Percentiles rank a stretch among this genome's conserved stretches.
These are phyloP conservation scores for Cydia fagiglandana DNA, from an alignment of 1,140 invertebrate species.

Conservation along the genomic window DNA sequence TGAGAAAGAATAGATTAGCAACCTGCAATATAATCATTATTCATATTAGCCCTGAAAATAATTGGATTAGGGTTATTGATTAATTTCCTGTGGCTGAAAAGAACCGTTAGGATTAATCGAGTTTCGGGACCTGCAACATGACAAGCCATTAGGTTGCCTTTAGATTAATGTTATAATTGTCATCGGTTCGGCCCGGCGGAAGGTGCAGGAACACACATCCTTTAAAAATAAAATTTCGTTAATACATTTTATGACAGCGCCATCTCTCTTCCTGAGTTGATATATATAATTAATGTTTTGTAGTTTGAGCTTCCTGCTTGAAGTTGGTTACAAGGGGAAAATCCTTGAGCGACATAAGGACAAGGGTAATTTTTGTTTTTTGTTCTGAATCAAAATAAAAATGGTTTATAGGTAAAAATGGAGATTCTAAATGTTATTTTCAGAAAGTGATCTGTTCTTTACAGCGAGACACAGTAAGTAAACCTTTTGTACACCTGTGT, in stretches of 20 bases:
- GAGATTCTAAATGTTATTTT: too few relatives aligned
- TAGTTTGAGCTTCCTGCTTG: too few relatives aligned
- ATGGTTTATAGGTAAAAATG: too few relatives aligned
- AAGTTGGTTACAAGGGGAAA: too few relatives aligned
- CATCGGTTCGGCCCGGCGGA: background rate
- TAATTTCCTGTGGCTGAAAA: constrained; percentile 65
- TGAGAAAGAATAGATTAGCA: constrained; percentile 58
- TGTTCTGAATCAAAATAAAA: too few relatives aligned
- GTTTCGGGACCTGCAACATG: constrained; percentile 61
- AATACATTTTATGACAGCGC: background rate
- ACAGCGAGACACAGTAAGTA: too few relatives aligned
- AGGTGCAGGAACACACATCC: constrained; percentile 13
- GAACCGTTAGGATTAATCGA: constrained; percentile 45
- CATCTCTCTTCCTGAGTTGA: background rate
- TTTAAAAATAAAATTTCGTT: constrained; percentile 8
- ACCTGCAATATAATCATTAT: constrained; percentile 67
- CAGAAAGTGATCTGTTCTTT: too few relatives aligned
- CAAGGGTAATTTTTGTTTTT: too few relatives aligned
- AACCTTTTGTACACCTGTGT: background rate
- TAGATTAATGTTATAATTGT: too few relatives aligned
- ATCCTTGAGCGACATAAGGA: too few relatives aligned
- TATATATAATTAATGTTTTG: background rate
- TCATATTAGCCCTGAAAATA: constrained; percentile 72
- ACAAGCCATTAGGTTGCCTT: constrained; percentile 47
- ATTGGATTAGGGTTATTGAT: constrained; percentile 53